These are phyloP conservation scores for Ephydatia muelleri DNA, from an alignment of 37 sponge, comb jelly and placozoan species.

Conservation along the genomic window DNA sequence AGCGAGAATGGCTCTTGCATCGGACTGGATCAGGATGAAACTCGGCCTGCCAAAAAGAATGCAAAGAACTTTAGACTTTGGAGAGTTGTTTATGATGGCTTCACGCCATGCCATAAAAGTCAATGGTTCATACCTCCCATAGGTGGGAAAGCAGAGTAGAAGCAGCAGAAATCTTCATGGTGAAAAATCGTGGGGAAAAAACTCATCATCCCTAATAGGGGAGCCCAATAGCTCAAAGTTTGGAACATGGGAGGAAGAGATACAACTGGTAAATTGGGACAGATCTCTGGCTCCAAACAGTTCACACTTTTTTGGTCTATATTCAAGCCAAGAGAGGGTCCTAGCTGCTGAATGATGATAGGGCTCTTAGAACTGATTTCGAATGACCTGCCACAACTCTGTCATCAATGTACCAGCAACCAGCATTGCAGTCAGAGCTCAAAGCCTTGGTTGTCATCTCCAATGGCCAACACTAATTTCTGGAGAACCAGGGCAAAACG, in stretches of 20 bases:
- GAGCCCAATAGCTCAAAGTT: neutral
- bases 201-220: neutral
- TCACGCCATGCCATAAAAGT: too few species aligned
- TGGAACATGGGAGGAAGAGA: neutral
- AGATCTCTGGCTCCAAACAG: neutral
- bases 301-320: neutral
- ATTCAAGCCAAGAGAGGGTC: neutral
- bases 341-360: neutral
- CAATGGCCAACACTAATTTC: neutral
- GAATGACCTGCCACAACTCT: neutral
- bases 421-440: neutral
- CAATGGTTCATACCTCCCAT: neutral
- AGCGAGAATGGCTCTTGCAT: too few species aligned
- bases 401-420: neutral
- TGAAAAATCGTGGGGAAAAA: neutral
- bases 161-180: neutral
- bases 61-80: too few species aligned
- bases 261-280: neutral
- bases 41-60: too few species aligned
- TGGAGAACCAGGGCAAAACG: neutral
- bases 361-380: neutral
- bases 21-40: too few species aligned
- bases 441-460: neutral
- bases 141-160: neutral
- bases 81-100: too few species aligned